phyloP scores from a whole-genome alignment of 1,140 invertebrate genomes.

The Popillia japonica region DNA sequence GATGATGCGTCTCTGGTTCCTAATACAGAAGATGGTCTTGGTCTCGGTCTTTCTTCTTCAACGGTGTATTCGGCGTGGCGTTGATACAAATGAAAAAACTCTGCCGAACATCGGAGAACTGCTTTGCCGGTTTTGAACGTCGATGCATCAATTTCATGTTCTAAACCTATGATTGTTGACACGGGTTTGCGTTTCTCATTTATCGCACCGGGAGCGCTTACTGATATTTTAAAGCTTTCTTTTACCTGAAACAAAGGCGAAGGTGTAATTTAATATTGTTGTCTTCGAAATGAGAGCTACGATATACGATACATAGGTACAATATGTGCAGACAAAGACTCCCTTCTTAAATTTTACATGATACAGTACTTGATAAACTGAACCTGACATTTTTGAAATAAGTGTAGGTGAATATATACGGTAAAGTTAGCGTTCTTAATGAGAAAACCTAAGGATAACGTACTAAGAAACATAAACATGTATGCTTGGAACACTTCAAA shows the following conservation, averaged over 20 bases:
- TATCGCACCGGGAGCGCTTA: slow-evolving; percentile 38
- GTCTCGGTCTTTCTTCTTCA: slow-evolving; percentile 54
- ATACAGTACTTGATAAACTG: no score
- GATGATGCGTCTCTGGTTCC: slow-evolving; percentile 50
- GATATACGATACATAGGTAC: no score
- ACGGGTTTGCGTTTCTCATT: slow-evolving; percentile 45
- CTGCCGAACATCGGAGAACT: slow-evolving; percentile 49
- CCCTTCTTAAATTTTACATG: no score
- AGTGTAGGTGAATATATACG: no score
- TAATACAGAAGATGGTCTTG: slow-evolving; percentile 55
- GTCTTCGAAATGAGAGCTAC: not conserved
- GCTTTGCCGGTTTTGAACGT: slow-evolving; percentile 53
- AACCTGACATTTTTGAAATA: no score
- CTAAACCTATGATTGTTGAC: slow-evolving; percentile 50
- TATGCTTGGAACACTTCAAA: no score
- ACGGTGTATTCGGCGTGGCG: slow-evolving; percentile 48
- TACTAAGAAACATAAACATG: no score
- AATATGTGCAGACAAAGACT: no score
- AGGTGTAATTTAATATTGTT: not conserved
- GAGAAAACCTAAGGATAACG: no score
- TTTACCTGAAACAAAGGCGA: slow-evolving; percentile 49
- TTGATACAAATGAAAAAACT: slow-evolving; percentile 53
- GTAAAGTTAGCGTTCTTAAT: no score
- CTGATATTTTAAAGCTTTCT: slow-evolving; percentile 43
- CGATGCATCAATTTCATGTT: slow-evolving; percentile 51